Conservation (phyloP, 2,113 vertebrate genomes). For the Seriola rivoliana region DNA sequence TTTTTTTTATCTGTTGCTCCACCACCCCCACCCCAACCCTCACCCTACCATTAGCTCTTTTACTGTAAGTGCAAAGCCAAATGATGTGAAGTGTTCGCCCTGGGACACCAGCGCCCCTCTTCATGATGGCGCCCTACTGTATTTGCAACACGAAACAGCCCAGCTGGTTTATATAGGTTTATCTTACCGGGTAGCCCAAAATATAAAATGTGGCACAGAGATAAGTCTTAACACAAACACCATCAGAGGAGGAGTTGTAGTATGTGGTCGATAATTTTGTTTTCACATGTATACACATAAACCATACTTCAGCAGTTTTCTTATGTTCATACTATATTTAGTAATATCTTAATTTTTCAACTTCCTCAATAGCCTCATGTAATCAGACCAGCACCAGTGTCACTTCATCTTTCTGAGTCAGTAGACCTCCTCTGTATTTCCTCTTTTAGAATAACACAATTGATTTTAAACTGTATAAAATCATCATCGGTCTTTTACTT, state of each 20-base stretch:
- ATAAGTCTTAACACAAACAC: not conserved
- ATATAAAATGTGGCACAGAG: not conserved
- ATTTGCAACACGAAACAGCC: not conserved
- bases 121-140: not conserved
- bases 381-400: not conserved
- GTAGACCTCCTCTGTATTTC: not conserved
- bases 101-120: not conserved
- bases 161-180: not conserved
- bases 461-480: not conserved
- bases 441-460: not conserved
- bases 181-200: not conserved
- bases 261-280: not conserved
- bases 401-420: conserved; percentile 19
- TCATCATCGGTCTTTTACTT: not conserved
- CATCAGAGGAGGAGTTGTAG: not conserved
- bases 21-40: no score
- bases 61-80: not conserved
- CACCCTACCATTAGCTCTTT: not conserved
- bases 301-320: not conserved
- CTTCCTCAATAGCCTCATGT: not conserved
- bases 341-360: not conserved
- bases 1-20: not conserved
- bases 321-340: not conserved
- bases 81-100: not conserved
- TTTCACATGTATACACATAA: not conserved